These are phyloP conservation scores for Amphiduros pacificus DNA, from an alignment of 2,888 invertebrate species.

Conservation along the genomic window DNA sequence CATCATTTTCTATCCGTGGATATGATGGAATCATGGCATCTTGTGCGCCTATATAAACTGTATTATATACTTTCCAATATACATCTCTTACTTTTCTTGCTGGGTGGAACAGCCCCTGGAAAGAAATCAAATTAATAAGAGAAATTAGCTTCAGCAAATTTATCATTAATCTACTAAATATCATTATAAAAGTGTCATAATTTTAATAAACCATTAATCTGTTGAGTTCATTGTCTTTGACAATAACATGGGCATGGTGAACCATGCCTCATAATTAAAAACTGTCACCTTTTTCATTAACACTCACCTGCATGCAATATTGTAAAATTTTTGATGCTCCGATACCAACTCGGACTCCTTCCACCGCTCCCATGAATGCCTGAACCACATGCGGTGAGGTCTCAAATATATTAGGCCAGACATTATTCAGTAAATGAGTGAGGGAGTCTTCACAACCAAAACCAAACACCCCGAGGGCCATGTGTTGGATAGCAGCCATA, in stretches of 20 bases:
- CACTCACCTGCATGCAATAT: conserved; percentile 84
- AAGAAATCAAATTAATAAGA: conserved; percentile 40
- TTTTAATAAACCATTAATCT: too few species aligned
- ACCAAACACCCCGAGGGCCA: conserved; percentile 97
- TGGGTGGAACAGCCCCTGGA: conserved; percentile 95
- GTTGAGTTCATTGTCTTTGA: too few species aligned
- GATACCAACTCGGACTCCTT: conserved; percentile 93
- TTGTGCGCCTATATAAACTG: conserved; percentile 97
- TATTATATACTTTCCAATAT: conserved; percentile 99
- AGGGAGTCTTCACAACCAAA: conserved; percentile 99
- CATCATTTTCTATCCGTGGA: conserved; percentile 92
- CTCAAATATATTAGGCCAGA: conserved; percentile 99
- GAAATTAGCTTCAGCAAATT: too few species aligned
- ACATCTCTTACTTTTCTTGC: conserved; percentile 98
- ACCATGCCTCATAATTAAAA: too few species aligned
- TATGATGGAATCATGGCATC: conserved; percentile 97
- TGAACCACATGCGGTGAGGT: conserved; percentile 99
- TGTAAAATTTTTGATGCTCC: conserved; percentile 96
- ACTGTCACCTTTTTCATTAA: too few species aligned
- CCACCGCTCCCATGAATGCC: conserved; percentile 98
- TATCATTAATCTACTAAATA: too few species aligned
- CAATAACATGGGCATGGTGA: too few species aligned
- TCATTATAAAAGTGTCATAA: too few species aligned
- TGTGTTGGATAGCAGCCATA: conserved; percentile 98
- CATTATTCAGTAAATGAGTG: conserved; percentile 94